These are phyloP conservation scores for Cladopsammia gracilis DNA, from an alignment of 64 coral and sea anemone species.

Conservation along the genomic window DNA sequence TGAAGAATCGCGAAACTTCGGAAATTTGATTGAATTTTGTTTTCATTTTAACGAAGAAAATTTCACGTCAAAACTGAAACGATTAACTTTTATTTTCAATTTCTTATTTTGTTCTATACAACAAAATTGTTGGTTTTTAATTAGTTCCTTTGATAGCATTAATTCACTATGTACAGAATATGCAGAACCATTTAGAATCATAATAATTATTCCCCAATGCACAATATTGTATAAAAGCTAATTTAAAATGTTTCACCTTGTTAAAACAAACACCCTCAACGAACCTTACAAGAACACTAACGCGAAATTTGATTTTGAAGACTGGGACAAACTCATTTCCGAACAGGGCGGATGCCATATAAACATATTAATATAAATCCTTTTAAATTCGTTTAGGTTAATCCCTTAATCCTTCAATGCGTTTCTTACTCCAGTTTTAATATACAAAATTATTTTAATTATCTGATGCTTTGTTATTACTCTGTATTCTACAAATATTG, in stretches of 20 bases:
- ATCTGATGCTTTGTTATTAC: background rate
- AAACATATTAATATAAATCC: background rate
- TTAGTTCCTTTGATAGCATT: background rate
- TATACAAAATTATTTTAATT: background rate
- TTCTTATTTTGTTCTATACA: background rate
- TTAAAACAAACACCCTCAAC: background rate
- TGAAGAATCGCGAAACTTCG: background rate
- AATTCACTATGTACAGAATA: background rate
- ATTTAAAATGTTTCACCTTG: background rate
- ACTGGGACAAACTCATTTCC: too few relatives aligned
- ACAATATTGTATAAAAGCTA: background rate
- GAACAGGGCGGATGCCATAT: too few relatives aligned
- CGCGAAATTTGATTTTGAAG: too few relatives aligned
- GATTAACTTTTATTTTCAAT: background rate
- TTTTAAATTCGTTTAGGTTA: background rate
- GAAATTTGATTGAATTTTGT: background rate
- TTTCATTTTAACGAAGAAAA: too few relatives aligned
- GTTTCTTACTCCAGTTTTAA: background rate
- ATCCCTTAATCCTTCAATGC: background rate
- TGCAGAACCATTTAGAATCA: background rate
- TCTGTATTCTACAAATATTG: too few relatives aligned
- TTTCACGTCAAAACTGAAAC: background rate
- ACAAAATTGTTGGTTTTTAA: conserved; percentile 6
- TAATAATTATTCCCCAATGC: background rate
- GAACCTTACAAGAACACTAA: background rate